phyloP scores from a whole-genome alignment of 1,140 invertebrate species.

The Drosophila micromelanica region DNA sequence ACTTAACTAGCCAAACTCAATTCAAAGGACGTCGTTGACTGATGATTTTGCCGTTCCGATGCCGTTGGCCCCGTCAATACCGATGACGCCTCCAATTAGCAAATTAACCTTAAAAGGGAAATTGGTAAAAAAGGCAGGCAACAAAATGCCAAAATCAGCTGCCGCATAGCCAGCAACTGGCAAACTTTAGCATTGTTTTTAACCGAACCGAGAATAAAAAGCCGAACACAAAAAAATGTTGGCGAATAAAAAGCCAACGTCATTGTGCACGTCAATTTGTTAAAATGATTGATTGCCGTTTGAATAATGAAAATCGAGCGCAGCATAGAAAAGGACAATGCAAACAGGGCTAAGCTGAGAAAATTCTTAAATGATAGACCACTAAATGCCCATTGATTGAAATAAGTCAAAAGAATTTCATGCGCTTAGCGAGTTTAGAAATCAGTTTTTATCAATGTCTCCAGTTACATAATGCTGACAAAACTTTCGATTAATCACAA shows the following conservation, averaged over 20 bases:
- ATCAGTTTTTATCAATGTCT: no score
- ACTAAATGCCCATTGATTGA: slow-evolving; percentile 19
- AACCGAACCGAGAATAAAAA: slow-evolving; percentile 32
- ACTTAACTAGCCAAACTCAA: slow-evolving; percentile 65
- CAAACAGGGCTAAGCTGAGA: slow-evolving; percentile 35
- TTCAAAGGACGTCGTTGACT: slow-evolving; percentile 65
- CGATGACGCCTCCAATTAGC: slow-evolving; percentile 82
- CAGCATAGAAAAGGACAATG: slow-evolving; percentile 68
- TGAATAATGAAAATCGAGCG: slow-evolving; percentile 78
- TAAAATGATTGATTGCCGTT: slow-evolving; percentile 82
- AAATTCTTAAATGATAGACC: slow-evolving; percentile 17
- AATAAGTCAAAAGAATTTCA: not conserved
- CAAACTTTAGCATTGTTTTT: slow-evolving; percentile 75
- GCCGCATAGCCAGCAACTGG: slow-evolving; percentile 43
- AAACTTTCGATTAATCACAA: no score
- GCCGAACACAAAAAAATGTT: slow-evolving; percentile 19
- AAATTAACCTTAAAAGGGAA: slow-evolving; percentile 73
- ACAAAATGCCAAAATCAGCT: slow-evolving; percentile 79
- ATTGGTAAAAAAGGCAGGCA: slow-evolving; percentile 45
- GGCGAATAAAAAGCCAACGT: slow-evolving; percentile 66
- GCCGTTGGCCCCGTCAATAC: slow-evolving; percentile 52
- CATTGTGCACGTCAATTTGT: slow-evolving; percentile 81
- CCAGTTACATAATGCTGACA: no score
- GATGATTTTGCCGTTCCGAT: slow-evolving; percentile 55
- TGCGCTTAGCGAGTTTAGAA: no score